Conservation (phyloP, 2,888 invertebrate species). For the Temnothorax ravouxi region DNA sequence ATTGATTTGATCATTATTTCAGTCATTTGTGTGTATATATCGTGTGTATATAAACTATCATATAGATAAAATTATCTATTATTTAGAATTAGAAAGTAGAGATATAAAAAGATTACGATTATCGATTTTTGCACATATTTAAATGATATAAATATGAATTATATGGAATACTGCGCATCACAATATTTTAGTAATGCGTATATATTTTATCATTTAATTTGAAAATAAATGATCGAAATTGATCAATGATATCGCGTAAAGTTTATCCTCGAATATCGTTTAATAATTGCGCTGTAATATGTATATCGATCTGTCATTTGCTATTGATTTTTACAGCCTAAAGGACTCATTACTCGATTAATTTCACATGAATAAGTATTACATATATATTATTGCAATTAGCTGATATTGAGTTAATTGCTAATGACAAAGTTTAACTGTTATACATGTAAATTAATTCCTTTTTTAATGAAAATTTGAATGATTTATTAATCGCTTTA, state of each 20-base stretch:
- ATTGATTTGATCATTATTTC: neutral
- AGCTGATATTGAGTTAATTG: neutral
- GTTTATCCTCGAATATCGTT: neutral
- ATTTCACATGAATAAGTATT: neutral
- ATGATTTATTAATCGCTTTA: neutral
- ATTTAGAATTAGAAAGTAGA: neutral
- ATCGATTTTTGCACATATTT: neutral
- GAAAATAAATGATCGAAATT: neutral
- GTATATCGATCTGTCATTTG: neutral
- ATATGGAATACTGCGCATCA: neutral
- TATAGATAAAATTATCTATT: neutral
- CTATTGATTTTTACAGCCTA: neutral
- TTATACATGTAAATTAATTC: neutral
- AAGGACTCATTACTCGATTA: neutral
- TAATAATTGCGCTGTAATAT: neutral
- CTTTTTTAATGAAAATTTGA: neutral
- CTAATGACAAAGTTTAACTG: neutral
- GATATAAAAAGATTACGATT: neutral
- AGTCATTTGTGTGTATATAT: neutral
- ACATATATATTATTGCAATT: neutral
- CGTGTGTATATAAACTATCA: neutral
- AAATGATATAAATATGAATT: neutral
- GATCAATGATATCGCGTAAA: neutral
- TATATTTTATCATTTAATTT: constrained; percentile 1
- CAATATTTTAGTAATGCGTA: neutral